These are phyloP conservation scores for Trypoxylon attenuatum DNA, from an alignment of 2,888 invertebrate species.

Conservation along the genomic window DNA sequence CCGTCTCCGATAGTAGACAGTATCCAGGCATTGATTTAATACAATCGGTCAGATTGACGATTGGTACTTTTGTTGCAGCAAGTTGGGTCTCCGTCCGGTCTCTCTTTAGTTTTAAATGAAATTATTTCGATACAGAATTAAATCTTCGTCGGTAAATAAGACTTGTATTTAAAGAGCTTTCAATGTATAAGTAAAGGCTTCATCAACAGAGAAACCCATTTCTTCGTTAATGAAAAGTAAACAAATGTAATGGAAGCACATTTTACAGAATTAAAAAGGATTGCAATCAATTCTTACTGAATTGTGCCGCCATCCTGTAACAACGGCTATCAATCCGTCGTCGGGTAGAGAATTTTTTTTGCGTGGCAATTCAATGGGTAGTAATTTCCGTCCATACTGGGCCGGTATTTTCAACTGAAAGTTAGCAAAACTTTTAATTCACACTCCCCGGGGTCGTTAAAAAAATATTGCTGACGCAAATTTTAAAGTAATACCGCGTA, in stretches of 20 bases:
- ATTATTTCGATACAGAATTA: too few species aligned
- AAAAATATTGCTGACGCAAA: too few species aligned
- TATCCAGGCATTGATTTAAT: constrained; percentile 42
- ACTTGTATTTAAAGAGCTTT: background rate
- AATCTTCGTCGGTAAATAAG: background rate
- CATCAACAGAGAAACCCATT: too few species aligned
- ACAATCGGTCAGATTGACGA: constrained; percentile 46
- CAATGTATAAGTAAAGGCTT: background rate
- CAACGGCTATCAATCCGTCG: constrained; percentile 40
- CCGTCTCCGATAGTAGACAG: constrained; percentile 75
- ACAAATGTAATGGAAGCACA: too few species aligned
- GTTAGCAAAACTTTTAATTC: constrained; percentile 6
- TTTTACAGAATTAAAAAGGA: too few species aligned
- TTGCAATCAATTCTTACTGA: constrained; percentile 23
- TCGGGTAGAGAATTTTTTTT: constrained; percentile 24
- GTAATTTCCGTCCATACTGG: constrained; percentile 45
- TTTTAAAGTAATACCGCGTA: too few species aligned
- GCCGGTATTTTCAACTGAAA: constrained; percentile 46
- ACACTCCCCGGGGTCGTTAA: too few species aligned
- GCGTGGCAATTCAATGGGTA: constrained; percentile 53
- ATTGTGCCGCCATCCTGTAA: constrained; percentile 49
- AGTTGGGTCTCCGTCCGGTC: background rate
- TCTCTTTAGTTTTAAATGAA: too few species aligned
- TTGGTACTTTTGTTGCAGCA: constrained; percentile 15
- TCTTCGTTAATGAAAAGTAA: too few species aligned